Base-by-base conservation (phyloP, 2,113 vertebrate species). In the Lepus europaeus region DNA sequence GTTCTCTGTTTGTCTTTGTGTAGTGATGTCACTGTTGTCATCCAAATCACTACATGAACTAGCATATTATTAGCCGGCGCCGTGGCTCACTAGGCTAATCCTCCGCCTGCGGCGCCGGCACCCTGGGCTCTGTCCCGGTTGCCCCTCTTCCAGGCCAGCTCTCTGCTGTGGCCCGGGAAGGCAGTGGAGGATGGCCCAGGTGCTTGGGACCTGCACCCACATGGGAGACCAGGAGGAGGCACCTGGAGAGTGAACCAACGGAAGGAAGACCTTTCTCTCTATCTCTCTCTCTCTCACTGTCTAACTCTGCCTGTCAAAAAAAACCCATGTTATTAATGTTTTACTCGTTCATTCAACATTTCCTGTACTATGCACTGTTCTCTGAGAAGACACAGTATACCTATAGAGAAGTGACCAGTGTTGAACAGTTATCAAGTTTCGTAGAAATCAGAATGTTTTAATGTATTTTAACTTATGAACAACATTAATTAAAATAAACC, bases 401-500 rank as follows among this genome's bases (percentile, higher is more conserved):
- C 74, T 68, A 6, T 10, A 61, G 82, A 51, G 88, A 95, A 80
- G 68, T 51, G 63, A 95, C 64, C 88, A 3, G 2, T 73, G 33
- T 69, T 87, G 83, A 89, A 49, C 2, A 93, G 49, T 1, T 23
- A 79, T 76, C 59, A 73, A 93, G 12, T 78, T 69, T 12, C 78
- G 2, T 27, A 61, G 31, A 88, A 90, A 87, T 70, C 22, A 76
- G 10, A 88, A 89, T 87, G 33, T 76, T 80, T 88, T 92, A 53
- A 93, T 74, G 19, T 79, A 87, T 88, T 90, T 92, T 53, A 82
- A 68, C 36, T 72, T 79, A 45, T 64, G 73, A 89, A 87, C 56
- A 59, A 90, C 45, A 93, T 59, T 12, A 53, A 23, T 72, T 93
- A 90, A 91, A 88, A 89, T 82, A 76, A 87, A 69, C 64, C 9